Base-by-base conservation (phyloP, 2,113 vertebrate species). In the Irena cyanogastra region DNA sequence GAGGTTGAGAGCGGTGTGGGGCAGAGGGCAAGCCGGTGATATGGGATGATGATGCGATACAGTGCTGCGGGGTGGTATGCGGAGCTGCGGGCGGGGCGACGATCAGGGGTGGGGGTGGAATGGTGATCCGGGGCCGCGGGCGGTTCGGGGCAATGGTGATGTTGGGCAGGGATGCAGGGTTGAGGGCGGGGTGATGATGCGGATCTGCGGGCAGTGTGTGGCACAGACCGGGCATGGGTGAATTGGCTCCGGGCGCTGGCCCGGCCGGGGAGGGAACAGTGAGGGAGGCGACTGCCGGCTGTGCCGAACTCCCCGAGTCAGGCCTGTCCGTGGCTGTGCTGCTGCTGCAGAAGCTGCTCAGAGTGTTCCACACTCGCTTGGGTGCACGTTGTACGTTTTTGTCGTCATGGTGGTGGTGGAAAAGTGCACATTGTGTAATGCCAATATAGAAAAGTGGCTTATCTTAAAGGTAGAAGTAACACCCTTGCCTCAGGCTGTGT, bases 301-400 rank as follows among this genome's bases (percentile, higher is more conserved):
- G 12, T 15, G 52, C 39, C 35, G 2, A 1, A 5, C 6, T 21
- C 21, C 2, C 2, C 0, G 0, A 9, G 21, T 42, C 57, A 3
- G 22, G 10, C 1, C 17, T 16, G 31, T 16, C 23, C 0, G 0
- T 4, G 52, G 74, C 56, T 11, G 9, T 35, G 44, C 54, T 44
- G 8, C 44, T 49, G 52, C 37, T 35, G 28, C 27, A 30, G 72
- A 24, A 42, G 69, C 75, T 26, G 68, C 13, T 56, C 4, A 1
- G 53, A 9, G 26, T 6, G 27, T 15, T 61, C 18, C 11, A 5
- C 11, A 0, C 47, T 57, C 3, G 1, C 21, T 33, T 42, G 13
- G 37, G 27, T 26, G 6, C 28, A 8, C 16, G 0, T 27, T 4
- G 0, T 17, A 7, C 1, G 0, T 41, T 76, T 52, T 2, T 72